Percentiles rank a stretch among this genome's conserved stretches.
Evolutionary conservation across 2,113 vertebrate genomes (phyloP).

Genomic region (Marmota monax): DNA sequence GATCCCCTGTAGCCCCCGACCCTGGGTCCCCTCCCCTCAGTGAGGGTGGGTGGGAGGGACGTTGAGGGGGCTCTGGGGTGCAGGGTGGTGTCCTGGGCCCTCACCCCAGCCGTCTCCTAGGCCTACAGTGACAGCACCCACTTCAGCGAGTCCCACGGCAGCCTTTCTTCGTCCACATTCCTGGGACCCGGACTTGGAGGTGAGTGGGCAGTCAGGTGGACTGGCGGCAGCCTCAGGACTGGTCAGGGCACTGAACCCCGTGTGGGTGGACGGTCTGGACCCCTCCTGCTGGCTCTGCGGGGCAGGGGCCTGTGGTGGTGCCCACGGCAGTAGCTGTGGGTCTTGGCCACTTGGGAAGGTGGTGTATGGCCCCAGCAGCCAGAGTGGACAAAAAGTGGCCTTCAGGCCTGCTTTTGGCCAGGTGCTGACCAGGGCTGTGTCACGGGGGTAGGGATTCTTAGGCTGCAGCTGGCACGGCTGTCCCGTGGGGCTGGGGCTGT

Average conservation of each 20-base stretch:
- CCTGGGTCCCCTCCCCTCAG: too few relatives aligned
- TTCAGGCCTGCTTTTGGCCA: too few relatives aligned
- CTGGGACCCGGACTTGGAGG: constrained; percentile 95
- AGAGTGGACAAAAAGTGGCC: too few relatives aligned
- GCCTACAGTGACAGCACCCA: constrained; percentile 93
- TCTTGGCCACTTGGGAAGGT: too few relatives aligned
- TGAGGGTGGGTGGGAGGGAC: background rate
- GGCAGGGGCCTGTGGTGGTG: too few relatives aligned
- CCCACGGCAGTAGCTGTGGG: too few relatives aligned
- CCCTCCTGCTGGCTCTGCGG: too few relatives aligned
- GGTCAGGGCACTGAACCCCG: background rate
- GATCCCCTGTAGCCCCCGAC: background rate
- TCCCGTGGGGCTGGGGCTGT: too few relatives aligned
- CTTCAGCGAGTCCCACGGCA: constrained; percentile 90
- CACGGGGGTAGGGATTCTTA: too few relatives aligned
- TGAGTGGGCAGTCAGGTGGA: constrained; percentile 81
- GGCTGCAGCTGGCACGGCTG: too few relatives aligned
- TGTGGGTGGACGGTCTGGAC: background rate
- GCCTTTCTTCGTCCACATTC: constrained; percentile 92
- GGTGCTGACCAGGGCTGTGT: too few relatives aligned
- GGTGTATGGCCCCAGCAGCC: too few relatives aligned
- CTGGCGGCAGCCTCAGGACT: background rate
- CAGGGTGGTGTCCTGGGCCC: background rate
- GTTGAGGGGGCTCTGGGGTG: fast-evolving
- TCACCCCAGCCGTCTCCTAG: constrained; percentile 80